These are phyloP conservation scores for Rhamphomyia laevipes DNA, from an alignment of 2,888 invertebrate species.

Conservation along the genomic window DNA sequence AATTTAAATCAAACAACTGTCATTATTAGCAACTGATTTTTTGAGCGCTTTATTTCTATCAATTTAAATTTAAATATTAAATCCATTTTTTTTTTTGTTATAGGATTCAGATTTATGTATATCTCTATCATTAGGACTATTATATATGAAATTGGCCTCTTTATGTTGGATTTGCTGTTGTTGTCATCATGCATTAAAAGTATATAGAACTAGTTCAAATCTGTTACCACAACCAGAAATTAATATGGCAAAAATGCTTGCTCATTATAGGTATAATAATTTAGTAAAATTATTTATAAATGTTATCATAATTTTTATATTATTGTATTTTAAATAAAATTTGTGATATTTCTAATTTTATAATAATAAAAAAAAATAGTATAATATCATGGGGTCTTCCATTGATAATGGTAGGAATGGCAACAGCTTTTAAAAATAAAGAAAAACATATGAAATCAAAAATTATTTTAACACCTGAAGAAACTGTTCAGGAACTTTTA, in stretches of 20 bases:
- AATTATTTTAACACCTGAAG: conserved; percentile 12
- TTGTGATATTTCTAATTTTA: no score
- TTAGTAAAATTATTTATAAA: no score
- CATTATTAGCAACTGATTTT: no score
- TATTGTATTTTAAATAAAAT: no score
- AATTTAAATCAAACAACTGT: no score
- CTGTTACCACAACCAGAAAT: conserved; percentile 38
- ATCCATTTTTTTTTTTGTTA: no score
- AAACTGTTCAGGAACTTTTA: conserved; percentile 16
- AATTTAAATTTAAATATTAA: no score
- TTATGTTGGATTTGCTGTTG: conserved; percentile 57
- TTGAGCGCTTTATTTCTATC: no score
- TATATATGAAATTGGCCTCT: conserved; percentile 51
- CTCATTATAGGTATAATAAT: conserved; percentile 30
- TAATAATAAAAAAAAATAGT: no score
- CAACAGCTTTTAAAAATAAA: conserved; percentile 41
- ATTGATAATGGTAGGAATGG: conserved; percentile 41
- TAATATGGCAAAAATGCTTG: conserved; percentile 35
- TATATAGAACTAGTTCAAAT: conserved; percentile 39
- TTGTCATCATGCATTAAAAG: conserved; percentile 50
- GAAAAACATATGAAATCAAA: conserved; percentile 25
- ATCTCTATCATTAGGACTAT: conserved; percentile 48
- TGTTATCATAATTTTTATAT: no score
- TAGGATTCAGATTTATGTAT: conserved; percentile 50
- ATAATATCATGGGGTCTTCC: conserved; percentile 32